Evolutionary conservation across 2,113 vertebrate species (phyloP), one percentile per base, ranked within the genome.

Genomic region (Calypte anna): DNA sequence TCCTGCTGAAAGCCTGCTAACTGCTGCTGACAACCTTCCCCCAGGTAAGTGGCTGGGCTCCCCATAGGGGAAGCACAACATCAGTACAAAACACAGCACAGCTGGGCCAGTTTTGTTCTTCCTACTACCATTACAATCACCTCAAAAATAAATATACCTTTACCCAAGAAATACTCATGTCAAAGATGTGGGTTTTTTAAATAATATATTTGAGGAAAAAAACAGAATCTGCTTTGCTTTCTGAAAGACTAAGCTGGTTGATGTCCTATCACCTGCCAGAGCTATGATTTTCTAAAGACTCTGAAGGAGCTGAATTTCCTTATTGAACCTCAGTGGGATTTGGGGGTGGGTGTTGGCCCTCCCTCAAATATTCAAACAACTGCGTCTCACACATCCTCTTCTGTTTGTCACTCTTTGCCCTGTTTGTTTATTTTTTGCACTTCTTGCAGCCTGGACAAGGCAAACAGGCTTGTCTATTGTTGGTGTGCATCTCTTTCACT

Each of bases 361-460:
- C 58, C 50, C 50, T 92, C 4, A 6, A 78, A 88, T 77, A 83
- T 82, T 95, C 85, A 88, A 30, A 81, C 62, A 78, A 88, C 66
- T 67, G 54, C 31, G 91, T 28, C 76, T 88, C 88, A 92, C 80
- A 78, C 86, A 48, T 82, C 61, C 62, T 89, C 66, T 87, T 82
- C 54, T 87, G 86, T 80, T 75, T 94, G 93, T 95, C 92, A 93
- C 92, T 94, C 91, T 93, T 88, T 72, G 82, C 85, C 82, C 82
- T 95, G 84, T 95, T 97, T 97, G 95, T 96, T 97, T 96, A 85
- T 90, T 94, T 95, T 96, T 86, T 92, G 88, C 93, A 93, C 93
- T 96, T 96, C 92, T 96, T 6, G 0, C 90, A 88, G 80, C 64
- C 73, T 0, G 0, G 69, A 88, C 92, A 94, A 96, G 94, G 93